Evolutionary conservation across 1,140 invertebrate species (phyloP), one percentile per base, ranked within the genome.

Genomic region (Zophobas atratus): DNA sequence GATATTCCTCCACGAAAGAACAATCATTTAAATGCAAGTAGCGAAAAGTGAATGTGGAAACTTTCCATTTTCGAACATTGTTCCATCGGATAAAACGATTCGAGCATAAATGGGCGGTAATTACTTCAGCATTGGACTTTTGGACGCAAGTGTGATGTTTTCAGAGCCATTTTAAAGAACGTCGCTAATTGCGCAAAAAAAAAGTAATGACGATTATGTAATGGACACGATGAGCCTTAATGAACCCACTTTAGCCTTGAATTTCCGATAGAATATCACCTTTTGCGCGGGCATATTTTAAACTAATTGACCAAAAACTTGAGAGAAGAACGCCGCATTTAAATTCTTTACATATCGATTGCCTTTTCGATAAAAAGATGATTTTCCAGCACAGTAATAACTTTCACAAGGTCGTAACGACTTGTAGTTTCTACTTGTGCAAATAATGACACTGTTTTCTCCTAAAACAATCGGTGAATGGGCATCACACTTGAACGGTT

Each of bases 351-450:
- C 56, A 38, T 60, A 60, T 36, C 35, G 36, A 4, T 6, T n/a
- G 36, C 33, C 35, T 8, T 60, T 60, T 36, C n/a, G 56, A 60
- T 53, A 60, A 60, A 60, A 60, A 36, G 56, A 60, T 60, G 56
- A 60, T 4, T 35, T 60, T 60, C 39, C 38, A 43, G 3, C n/a
- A 41, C 38, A 39, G 43, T 36, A 67, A 67, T 67, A 67, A 67
- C 60, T 67, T 67, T 67, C 60, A 67, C 60, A 67, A 41, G 36
- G 39, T 43, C 38, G 3, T 20, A 67, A 43, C 39, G n/a, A 43
- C 60, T 67, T 67, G 60, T 67, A 67, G 60, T 67, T 67, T 67
- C 60, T 67, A 67, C 35, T 67, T 67, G 60, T 67, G 33, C 60
- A 67, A 67, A 43, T 67, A 67, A 67, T 67, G 60, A 43, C 39